A percentile compares a stretch with the other conserved stretches of the same genome.
phyloP scores from a whole-genome alignment of 2,888 invertebrate species.

The Pandemis cinnamomeana region DNA sequence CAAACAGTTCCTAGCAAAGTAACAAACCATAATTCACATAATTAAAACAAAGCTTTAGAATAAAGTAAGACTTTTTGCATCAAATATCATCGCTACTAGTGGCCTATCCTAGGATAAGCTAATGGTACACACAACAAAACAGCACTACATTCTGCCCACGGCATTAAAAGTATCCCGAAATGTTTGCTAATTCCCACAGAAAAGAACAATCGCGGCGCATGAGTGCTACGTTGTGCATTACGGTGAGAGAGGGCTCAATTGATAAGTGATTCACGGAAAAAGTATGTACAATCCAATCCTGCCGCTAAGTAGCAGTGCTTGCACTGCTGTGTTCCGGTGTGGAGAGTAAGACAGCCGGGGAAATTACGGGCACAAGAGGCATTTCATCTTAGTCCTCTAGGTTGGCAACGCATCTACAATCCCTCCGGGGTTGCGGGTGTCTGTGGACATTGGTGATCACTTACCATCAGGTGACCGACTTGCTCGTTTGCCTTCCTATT shows the following conservation, averaged over 20 bases:
- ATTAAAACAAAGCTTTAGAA: background rate
- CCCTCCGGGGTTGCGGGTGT: no score
- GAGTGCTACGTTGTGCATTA: constrained; percentile 75
- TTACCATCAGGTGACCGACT: no score
- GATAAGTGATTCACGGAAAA: constrained; percentile 16
- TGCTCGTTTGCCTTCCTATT: no score
- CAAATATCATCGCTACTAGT: background rate
- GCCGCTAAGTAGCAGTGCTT: no score
- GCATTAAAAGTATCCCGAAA: constrained; percentile 78
- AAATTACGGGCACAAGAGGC: no score
- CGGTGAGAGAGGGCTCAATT: constrained; percentile 50
- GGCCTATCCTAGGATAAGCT: background rate
- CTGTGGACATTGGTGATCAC: no score
- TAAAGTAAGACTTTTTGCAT: background rate
- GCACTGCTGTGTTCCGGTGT: no score
- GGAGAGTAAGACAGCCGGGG: no score
- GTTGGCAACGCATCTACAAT: no score
- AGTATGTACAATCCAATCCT: no score
- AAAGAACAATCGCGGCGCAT: constrained; percentile 74
- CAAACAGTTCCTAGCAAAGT: background rate
- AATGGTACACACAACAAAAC: constrained; percentile 28
- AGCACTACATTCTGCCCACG: constrained; percentile 65
- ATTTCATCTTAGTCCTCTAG: no score
- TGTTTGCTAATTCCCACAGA: constrained; percentile 79
- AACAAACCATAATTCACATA: background rate